phyloP scores from a whole-genome alignment of 2,797 vertebrate species.

The Xerus rutilus region DNA sequence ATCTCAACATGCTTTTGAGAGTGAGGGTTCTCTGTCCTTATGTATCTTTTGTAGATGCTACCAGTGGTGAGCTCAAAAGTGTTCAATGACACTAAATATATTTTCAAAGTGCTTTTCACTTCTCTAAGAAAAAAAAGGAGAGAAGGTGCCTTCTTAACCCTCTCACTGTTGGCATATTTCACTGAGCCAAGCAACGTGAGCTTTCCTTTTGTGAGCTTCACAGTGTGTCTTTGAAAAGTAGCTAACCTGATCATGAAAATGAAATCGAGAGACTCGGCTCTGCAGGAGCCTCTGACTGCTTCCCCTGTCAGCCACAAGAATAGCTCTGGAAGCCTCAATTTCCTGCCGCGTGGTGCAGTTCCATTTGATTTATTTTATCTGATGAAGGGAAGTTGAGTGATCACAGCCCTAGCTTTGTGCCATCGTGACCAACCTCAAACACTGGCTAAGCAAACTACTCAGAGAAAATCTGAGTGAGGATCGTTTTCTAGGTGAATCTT shows the following conservation, averaged over 20 bases:
- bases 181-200: background rate
- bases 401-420: conserved; percentile 21
- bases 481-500: conserved; percentile 53
- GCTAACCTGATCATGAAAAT: conserved; percentile 51
- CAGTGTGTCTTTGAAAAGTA: conserved; percentile 50
- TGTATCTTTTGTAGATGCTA: conserved; percentile 47
- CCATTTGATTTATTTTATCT: conserved; percentile 32
- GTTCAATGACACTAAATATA: conserved; percentile 66
- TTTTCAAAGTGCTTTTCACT: conserved; percentile 69
- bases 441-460: conserved; percentile 11
- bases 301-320: background rate
- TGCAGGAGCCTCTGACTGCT: background rate
- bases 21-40: conserved; percentile 8
- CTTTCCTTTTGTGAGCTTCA: background rate
- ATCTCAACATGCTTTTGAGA: conserved; percentile 56
- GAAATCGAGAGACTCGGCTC: conserved; percentile 32
- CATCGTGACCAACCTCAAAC: background rate
- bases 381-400: conserved; percentile 19
- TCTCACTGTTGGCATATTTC: background rate
- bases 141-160: background rate
- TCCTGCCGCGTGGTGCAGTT: too few species aligned
- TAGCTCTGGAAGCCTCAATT: background rate
- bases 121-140: background rate
- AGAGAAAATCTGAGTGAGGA: conserved; percentile 66
- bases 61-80: conserved; percentile 47